Percentiles rank a stretch among this genome's conserved stretches.
Conservation (phyloP, 2,113 vertebrate genomes). For the Cyanoramphus novaezelandiae region DNA sequence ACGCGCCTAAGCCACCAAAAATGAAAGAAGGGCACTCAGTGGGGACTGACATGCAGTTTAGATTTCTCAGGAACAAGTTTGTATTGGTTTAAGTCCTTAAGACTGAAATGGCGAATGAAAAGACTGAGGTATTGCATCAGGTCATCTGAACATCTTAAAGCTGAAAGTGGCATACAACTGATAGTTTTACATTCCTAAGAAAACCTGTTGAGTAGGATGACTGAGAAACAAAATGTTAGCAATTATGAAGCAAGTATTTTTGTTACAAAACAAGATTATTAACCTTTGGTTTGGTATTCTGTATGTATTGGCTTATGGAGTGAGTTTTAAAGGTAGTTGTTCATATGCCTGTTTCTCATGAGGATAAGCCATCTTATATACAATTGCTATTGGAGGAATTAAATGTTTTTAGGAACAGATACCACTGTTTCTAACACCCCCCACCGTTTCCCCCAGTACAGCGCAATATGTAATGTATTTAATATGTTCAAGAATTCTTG, state of each 20-base stretch:
- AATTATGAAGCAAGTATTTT: neutral
- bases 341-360: neutral
- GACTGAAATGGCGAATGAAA: neutral
- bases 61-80: neutral
- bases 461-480: neutral
- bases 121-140: neutral
- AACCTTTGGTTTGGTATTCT: neutral
- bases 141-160: neutral
- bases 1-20: neutral
- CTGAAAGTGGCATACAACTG: neutral
- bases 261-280: neutral
- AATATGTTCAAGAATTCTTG: neutral
- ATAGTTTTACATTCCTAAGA: neutral
- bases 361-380: neutral
- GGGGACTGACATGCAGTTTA: neutral
- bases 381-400: neutral
- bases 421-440: neutral
- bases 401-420: neutral
- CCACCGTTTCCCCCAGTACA: neutral
- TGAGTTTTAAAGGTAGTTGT: neutral
- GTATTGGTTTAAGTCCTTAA: neutral
- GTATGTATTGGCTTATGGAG: neutral
- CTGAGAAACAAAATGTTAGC: neutral
- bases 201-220: neutral
- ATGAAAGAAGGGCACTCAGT: fast-evolving